Conservation (phyloP, 2,888 invertebrate species). For the Pachydiplax longipennis region DNA sequence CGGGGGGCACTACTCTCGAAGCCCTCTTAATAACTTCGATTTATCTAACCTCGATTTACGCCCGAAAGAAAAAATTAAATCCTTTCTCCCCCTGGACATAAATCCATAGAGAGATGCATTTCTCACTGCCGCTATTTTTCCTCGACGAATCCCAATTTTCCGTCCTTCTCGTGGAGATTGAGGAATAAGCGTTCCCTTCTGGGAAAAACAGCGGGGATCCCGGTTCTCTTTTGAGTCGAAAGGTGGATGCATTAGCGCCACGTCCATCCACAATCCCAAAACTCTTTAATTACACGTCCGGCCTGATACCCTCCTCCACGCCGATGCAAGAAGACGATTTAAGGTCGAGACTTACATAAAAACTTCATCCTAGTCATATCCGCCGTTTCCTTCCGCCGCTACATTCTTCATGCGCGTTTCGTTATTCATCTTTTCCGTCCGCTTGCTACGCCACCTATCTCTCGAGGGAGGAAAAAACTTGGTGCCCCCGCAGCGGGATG, state of each 20-base stretch:
- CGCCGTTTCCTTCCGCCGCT: background rate
- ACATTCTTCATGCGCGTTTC: background rate
- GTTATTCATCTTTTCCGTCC: background rate
- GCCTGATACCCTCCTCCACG: background rate
- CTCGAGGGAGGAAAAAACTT: background rate
- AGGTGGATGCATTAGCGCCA: slow-evolving; percentile 2
- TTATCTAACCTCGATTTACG: background rate
- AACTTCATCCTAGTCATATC: background rate
- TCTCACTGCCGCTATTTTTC: background rate
- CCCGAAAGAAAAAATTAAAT: background rate
- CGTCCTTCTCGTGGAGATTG: background rate
- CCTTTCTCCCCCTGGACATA: background rate
- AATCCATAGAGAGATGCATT: slow-evolving; percentile 5
- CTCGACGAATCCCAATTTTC: background rate
- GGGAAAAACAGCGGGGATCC: slow-evolving; percentile 4
- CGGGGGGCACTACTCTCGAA: background rate
- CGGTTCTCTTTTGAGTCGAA: background rate
- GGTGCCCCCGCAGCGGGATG: background rate
- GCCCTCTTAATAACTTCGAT: background rate
- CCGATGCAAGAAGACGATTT: background rate
- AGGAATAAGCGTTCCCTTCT: background rate
- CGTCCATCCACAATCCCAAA: background rate
- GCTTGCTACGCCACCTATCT: background rate
- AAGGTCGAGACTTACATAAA: background rate
- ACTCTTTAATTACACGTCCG: slow-evolving; percentile 16